Evolutionary conservation across 2,113 vertebrate species (phyloP), one percentile per base, ranked within the genome.

Genomic region (Protomyctophum bolini): DNA sequence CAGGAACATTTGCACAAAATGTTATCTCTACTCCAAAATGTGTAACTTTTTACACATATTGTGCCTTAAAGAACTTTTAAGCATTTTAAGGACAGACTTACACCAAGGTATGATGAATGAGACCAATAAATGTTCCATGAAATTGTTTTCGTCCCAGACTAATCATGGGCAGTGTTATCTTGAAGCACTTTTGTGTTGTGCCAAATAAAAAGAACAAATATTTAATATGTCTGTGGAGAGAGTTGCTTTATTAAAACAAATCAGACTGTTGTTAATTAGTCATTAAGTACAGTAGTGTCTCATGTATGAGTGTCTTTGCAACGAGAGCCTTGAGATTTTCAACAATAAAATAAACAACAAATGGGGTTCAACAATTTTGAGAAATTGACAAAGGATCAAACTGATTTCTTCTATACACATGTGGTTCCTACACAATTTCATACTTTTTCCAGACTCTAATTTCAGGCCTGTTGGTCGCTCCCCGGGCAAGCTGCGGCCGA

Each of bases 111-210:
- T 76, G 47, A 69, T 77, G 9, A 77, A 64, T 77, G 66, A 78
- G 10, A 79, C 73, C 66, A 64, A 82, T 50, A 59, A 14, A 69
- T 67, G 56, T 80, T 73, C 51, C 60, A 75, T 77, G 59, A 63
- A 71, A 71, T 76, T 71, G 65, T 88, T 84, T 88, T 84, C 49
- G 80, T 81, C 80, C 61, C 74, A 78, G 80, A 85, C 55, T 65
- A 72, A 70, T 81, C 79, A 76, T 78, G 75, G 80, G 62, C 83
- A 91, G 86, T 91, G 86, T 91, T 91, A 80, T 89, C 51, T 72
- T 86, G 15, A 92, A 91, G 91, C 90, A 92, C 92, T 91, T 92
- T 92, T 90, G 82, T 92, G 83, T 90, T 80, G 88, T 92, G 90
- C 89, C 88, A 91, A 93, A 92, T 89, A 90, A 91, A 89, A 85